Base-by-base conservation (phyloP, 2,113 vertebrate species). In the Pygoscelis antarcticus region DNA sequence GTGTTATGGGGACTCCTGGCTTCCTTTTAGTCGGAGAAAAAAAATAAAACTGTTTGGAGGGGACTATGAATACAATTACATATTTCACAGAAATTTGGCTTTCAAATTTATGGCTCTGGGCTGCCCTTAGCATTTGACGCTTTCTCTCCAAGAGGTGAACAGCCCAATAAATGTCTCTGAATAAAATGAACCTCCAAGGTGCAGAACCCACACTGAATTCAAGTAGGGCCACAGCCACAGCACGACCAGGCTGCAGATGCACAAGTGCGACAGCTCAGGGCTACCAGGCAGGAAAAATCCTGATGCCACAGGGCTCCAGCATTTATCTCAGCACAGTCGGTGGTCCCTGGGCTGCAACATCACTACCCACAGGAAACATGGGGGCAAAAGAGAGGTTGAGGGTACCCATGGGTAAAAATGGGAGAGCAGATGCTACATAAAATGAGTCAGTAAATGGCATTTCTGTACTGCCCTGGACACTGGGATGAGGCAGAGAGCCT, bases 241-340 rank as follows among this genome's bases (percentile, higher is more conserved):
- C 57, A 60, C 0, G 0, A 71, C 19, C 2, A 3, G 51, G 65
- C 74, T 76, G 55, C 65, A 90, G 62, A 52, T 7, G 19, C 11
- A 14, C 1, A 3, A 80, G 13, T 0, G 4, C 83, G 30, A 47
- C 55, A 54, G 78, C 57, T 64, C 3, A 0, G 20, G 62, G 29
- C 74, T 42, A 54, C 52, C 5, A 15, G 32, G 61, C 70, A 91
- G 64, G 25, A 47, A 82, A 75, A 65, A 4, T 80, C n/a, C 40
- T 2, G 0, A 32, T 0, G 10, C 47, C 1, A 1, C 47, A 46
- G 68, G 25, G 61, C 49, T 77, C 38, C 55, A 60, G 76, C 52
- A 54, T 14, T 61, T 57, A 47, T 69, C 47, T 78, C 70, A 46
- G n/a, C 4, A 1, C 2, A 1, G n/a, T 7, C 9, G 2, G 51